Base-by-base conservation (phyloP, 2,113 vertebrate species). In the Gulo gulo region DNA sequence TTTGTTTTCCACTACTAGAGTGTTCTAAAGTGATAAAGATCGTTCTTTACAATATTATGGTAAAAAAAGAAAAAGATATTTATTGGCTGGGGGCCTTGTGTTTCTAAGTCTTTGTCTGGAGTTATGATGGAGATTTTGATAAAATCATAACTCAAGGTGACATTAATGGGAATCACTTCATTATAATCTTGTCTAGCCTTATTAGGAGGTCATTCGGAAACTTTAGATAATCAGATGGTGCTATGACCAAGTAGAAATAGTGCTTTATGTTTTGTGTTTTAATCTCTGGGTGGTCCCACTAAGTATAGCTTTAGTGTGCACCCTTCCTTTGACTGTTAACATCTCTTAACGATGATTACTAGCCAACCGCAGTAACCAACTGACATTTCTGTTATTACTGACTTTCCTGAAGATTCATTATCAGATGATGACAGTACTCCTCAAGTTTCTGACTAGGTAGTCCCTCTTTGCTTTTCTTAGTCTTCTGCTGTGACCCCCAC, bases 1-100 rank as follows among this genome's bases (percentile, higher is more conserved):
- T 96, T 95, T 39, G 21, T 89, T 94, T 97, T 90, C 29, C 12
- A 47, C 50, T 45, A 45, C 45, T 57, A 59, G 29, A 71, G 6
- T 96, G 12, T 86, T 94, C 79, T 85, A 67, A 95, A 86, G 50
- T 93, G 50, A 92, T 79, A 80, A 96, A 86, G 97, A 59, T 87
- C 15, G 55, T 79, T 90, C 36, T 97, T 97, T 74, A 29, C 69
- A 95, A 90, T 89, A 59, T 87, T 80, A 45, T 82, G 36, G 12
- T 83, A 59, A 93, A 82, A 63, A 83, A 39, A 52, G 15, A 52
- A 86, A 97, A 96, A 86, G 2, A 21, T 83, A 45, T 93, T 86
- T 93, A 45, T 79, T 97, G 83, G 16, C 57, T 61, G 13, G 78
- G 65, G 84, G 52, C 9, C 36, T 76, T 84, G 15, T 63, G 9